Conservation (phyloP, 2,797 vertebrate genomes). For the Taeniopygia guttata region DNA sequence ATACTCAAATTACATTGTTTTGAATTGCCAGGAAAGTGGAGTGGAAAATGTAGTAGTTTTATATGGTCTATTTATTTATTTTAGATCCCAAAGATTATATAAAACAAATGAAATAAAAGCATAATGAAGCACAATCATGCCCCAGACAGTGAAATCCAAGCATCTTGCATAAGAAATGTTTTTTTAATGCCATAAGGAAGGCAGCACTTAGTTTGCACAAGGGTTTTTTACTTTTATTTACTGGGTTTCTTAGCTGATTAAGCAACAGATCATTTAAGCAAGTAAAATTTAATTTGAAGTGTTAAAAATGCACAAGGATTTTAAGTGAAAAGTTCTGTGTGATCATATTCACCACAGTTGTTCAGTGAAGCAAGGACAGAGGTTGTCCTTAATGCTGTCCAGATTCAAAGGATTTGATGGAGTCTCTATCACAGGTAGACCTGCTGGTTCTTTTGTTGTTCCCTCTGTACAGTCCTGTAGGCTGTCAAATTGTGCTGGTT, state of each 20-base stretch:
- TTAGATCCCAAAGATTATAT: not conserved
- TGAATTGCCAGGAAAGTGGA: not conserved
- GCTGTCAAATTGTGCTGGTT: not conserved
- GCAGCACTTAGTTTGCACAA: not conserved
- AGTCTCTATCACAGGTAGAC: not conserved
- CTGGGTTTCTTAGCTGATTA: not conserved
- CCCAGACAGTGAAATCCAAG: not conserved
- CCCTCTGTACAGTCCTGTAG: not conserved
- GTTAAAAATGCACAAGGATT: not conserved
- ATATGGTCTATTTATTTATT: not conserved
- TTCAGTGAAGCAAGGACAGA: not conserved
- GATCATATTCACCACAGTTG: not conserved
- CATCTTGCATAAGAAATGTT: not conserved
- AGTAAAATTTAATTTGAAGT: not conserved
- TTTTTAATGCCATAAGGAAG: not conserved
- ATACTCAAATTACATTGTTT: not conserved
- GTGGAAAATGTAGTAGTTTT: not conserved
- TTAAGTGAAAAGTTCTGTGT: not conserved
- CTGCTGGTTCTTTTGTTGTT: not conserved
- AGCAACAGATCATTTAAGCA: not conserved
- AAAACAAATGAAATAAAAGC: not conserved
- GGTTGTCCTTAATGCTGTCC: not conserved
- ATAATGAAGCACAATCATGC: not conserved
- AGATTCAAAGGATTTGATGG: not conserved
- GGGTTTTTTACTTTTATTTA: not conserved